phyloP scores from a whole-genome alignment of 2,113 vertebrate genomes.

The Prunella himalayana region DNA sequence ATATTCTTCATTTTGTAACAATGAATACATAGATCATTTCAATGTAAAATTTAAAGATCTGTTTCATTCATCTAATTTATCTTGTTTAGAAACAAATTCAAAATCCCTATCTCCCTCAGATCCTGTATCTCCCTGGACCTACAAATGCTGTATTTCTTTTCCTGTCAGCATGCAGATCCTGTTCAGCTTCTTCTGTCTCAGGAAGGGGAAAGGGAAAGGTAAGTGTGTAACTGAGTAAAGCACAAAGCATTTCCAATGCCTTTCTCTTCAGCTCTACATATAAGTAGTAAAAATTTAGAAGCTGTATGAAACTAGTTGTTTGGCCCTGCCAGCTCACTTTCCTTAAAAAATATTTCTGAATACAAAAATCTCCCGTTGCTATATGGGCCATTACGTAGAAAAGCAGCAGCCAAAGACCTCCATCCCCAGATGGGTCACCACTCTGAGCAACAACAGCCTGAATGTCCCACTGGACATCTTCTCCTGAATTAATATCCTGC shows the following conservation, averaged over 20 bases:
- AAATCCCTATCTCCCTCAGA: background rate
- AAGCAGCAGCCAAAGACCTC: background rate
- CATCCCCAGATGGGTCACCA: background rate
- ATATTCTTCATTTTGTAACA: background rate
- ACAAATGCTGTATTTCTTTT: background rate
- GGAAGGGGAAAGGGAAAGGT: background rate
- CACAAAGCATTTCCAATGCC: background rate
- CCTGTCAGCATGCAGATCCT: background rate
- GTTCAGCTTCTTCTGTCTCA: background rate
- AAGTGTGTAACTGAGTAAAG: background rate
- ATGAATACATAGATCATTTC: background rate
- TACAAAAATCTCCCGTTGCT: background rate
- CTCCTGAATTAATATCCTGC: background rate
- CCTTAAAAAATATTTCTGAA: background rate
- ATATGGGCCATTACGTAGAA: background rate
- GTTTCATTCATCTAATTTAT: background rate
- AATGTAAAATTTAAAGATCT: background rate
- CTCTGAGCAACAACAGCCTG: background rate
- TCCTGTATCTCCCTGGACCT: background rate
- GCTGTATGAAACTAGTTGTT: background rate
- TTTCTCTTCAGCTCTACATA: background rate
- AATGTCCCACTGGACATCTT: background rate
- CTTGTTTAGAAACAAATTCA: background rate
- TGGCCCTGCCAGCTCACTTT: background rate
- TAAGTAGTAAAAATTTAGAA: slow-evolving; percentile 5